Evolutionary conservation across 2,888 invertebrate species (phyloP), one percentile per base, ranked within the genome.

Genomic region (Stenotaenia linearis): DNA sequence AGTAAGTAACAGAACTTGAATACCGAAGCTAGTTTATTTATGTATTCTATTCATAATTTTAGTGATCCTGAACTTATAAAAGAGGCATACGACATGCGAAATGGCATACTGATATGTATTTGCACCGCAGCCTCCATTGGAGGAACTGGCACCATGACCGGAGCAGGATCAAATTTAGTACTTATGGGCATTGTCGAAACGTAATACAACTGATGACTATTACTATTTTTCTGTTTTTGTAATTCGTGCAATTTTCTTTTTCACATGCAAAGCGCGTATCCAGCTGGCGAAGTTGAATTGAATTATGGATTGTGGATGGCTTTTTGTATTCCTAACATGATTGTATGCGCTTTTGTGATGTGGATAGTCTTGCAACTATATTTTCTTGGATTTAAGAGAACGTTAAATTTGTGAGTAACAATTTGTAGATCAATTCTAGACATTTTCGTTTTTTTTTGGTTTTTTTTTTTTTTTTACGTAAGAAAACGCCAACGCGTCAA

Each of bases 151-250:
- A 86, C 85, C 23, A 82, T 86, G 21, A 86, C 86, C 1, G 86
- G 86, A 21, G 85, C 86, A 6, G 85, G 84, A 25, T 85, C 86
- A 12, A 86, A 86, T 82, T 83, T 86, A 23, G 84, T 86, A n/a
- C 80, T 86, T 56, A 85, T 85, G 80, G 85, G 85, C n/a, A 83
- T 84, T 56, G 83, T 85, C 5, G 85, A 86, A 81, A 81, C 82
- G 84, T 84, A 80, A 80, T 81, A 37, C 37, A 9, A 6, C 37
- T 2, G 15, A n/a, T n/a, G n/a, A n/a, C n/a, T n/a, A n/a, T n/a
- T n/a, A n/a, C n/a, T n/a, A n/a, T n/a, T n/a, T n/a, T n/a, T n/a
- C n/a, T n/a, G n/a, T n/a, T n/a, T n/a, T n/a, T n/a, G n/a, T n/a
- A n/a, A n/a, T n/a, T n/a, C n/a, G n/a, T n/a, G n/a, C n/a, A n/a